phyloP scores from a whole-genome alignment of 35 echinoderm and acorn worm species.

The Lytechinus pictus region DNA sequence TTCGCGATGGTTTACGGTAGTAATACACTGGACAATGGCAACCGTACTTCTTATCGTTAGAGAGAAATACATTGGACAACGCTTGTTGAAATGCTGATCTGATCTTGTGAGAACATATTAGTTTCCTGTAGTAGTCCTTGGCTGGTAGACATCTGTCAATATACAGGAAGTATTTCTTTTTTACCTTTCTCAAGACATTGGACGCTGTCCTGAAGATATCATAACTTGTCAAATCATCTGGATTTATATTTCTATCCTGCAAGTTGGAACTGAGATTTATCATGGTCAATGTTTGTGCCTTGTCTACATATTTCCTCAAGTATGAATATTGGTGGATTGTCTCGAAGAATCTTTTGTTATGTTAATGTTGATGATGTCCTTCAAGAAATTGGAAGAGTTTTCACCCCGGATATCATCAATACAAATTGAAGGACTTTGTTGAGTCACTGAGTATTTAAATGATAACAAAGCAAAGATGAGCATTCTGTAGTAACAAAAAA shows the following conservation, averaged over 20 bases:
- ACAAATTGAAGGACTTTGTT: not conserved
- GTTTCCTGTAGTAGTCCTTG: not conserved
- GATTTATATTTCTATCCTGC: not conserved
- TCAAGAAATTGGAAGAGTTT: not conserved
- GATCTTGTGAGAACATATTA: not conserved
- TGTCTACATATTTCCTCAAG: not conserved
- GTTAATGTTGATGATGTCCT: not conserved
- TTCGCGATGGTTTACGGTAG: not conserved
- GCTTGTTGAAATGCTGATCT: not conserved
- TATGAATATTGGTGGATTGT: not conserved
- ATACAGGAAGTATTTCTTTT: not conserved
- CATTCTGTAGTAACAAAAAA: not conserved
- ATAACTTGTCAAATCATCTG: not conserved
- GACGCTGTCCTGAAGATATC: not conserved
- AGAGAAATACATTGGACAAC: not conserved
- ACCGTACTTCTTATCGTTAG: not conserved
- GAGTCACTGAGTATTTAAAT: not conserved
- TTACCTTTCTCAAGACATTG: not conserved
- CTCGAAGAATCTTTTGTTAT: not conserved
- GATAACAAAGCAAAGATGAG: not conserved
- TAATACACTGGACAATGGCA: not conserved
- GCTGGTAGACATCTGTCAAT: not conserved
- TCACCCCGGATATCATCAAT: not conserved
- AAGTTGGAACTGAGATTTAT: not conserved
- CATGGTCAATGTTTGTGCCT: not conserved